Base-by-base conservation (phyloP, 2,888 invertebrate genomes). In the Meteorus cinctellus region DNA sequence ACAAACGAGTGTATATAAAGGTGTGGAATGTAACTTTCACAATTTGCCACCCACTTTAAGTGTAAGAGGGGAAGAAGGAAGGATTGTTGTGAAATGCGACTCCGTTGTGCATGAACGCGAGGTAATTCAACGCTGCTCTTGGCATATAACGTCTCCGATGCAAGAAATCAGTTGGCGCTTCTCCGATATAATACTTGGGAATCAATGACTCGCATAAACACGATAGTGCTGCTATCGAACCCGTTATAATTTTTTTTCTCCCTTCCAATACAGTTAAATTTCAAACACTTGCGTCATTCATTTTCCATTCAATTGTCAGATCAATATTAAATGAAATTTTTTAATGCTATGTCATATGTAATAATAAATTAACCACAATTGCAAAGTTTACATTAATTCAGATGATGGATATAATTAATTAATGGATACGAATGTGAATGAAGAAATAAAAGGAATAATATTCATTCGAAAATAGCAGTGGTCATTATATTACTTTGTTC, bases 21-120 rank as follows among this genome's bases (percentile, higher is more conserved):
- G 69, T 69, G 41, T 79, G 81, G 79, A 79, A 79, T 79, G 78
- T 68, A 69, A 76, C 77, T 78, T 77, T 79, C 74, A 77, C 78
- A 79, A 75, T 77, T 41, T 67, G 67, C 75, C 75, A 74, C 76
- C 75, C 77, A 75, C 79, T 72, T 66, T 41, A 27, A 51, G 36
- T 79, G 27, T 77, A 72, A 60, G 51, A 19, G 48, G 59, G 31
- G 65, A 48, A 36, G 41, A 55, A 14, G 36, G 41, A 73, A 59
- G 19, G 51, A 69, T 34, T 76, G 70, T 75, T 73, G 75, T 73
- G 78, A 78, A 76, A 74, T 72, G 74, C 66, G 63, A 76, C 59
- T 72, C 76, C 77, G 63, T 62, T 51, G 55, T 67, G 75, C 59
- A 66, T 71, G 72, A 74, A 76, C 72, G 77, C 75, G 80, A 77